Evolutionary conservation across 2,113 vertebrate genomes (phyloP), one percentile per base, ranked within the genome.

Genomic region (Gallinago media): DNA sequence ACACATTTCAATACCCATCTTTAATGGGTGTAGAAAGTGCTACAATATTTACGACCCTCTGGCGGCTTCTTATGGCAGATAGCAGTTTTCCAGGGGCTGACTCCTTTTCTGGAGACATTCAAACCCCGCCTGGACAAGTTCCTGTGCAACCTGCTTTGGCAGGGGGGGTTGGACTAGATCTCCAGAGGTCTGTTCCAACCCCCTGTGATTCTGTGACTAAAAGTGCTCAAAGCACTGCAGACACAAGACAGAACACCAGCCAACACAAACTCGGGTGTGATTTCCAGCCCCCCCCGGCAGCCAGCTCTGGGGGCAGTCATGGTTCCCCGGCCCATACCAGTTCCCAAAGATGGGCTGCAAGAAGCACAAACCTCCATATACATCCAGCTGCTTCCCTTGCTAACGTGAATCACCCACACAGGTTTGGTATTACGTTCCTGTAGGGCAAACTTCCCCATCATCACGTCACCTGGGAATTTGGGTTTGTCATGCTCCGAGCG

Each of bases 361-460:
- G 59, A 78, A 22, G 12, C 22, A 36, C 42, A 75, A 20, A 49
- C 61, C 29, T 54, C 3, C 0, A 2, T 5, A 52, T 0, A 25
- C 13, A 59, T 20, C 1, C 0, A 70, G 34, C 2, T 2, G 9
- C 19, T 65, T 40, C 23, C 59, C 25, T 44, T 63, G 66, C 55
- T 50, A 18, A 61, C 0, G 1, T 15, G 5, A 21, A 5, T 32
- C 1, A 2, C 9, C 49, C 36, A 1, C 0, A 0, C 1, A 4
- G 12, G n/a, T 6, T 56, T 29, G 38, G 18, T 31, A 15, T 26
- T 3, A 5, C 31, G 14, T 12, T 31, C 31, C 38, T 9, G 11
- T 14, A 19, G 34, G 23, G 22, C 9, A 21, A 38, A 12, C 31
- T 54, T 42, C 52, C 22, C 44, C 2, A 2, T 18, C 19, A 9